Evolutionary conservation across 2,113 vertebrate species (phyloP), one percentile per base, ranked within the genome.

Genomic region (Oreochromis niloticus): DNA sequence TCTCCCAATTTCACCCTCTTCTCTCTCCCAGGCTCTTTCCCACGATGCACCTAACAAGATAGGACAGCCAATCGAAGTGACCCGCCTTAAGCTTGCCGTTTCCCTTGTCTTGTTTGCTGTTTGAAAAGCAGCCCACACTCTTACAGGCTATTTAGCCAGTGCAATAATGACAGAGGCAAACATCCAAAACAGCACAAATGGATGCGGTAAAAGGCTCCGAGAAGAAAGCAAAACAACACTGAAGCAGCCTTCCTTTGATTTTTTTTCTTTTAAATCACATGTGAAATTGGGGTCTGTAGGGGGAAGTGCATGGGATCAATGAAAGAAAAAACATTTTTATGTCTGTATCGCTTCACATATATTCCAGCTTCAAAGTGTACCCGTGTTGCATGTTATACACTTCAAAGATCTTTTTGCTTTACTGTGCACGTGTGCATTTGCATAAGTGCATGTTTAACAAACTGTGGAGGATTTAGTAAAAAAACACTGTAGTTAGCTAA

Each of bases 11-110:
- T 41, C 52, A 32, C 39, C 66, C 32, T 9, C 30, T 11, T 39
- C 39, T 27, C 61, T 46, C 78, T 84, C 78, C 19, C 7, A 17
- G 82, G 81, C 73, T 82, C 82, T 88, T 91, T 90, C 85, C 89
- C 85, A 82, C 59, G 39, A 91, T 93, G 68, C 82, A 90, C 87
- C n/a, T 96, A 96, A 96, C 89, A 79, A 94, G 90, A 92, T 83
- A 87, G 81, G 92, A 94, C 93, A 95, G 95, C 87, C 94, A 94
- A 94, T 94, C 88, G 87, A 93, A 95, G 88, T 81, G 92, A 83
- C 89, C 91, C 50, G 80, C 85, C 93, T 83, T 85, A 83, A 93
- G 89, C 93, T 78, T 16, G 75, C 82, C 36, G 50, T 75, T 86
- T 24, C 52, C 75, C 56, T 9, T 79, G 14, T 57, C 88, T 90